These are phyloP conservation scores for Papilio aristodemus DNA, from an alignment of 1,140 invertebrate species.

Conservation along the genomic window DNA sequence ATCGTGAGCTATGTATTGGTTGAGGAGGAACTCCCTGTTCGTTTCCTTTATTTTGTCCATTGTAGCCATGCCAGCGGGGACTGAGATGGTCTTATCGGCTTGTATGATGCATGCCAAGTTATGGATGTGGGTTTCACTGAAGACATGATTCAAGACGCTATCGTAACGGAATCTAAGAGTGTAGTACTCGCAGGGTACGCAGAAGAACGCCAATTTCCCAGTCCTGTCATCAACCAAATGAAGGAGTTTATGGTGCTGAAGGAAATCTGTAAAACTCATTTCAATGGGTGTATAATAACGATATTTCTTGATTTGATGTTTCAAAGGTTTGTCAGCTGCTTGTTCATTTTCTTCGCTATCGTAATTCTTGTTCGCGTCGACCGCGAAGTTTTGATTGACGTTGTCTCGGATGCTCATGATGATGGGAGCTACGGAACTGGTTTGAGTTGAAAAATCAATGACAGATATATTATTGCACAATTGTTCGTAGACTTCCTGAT, in stretches of 20 bases:
- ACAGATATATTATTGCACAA: conserved; percentile 55
- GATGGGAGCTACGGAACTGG: conserved; percentile 70
- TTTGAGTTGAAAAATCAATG: conserved; percentile 64
- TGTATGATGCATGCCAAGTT: conserved; percentile 68
- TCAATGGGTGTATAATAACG: conserved; percentile 74
- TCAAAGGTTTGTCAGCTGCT: conserved; percentile 58
- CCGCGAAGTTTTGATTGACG: conserved; percentile 70
- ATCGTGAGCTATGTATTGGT: conserved; percentile 51
- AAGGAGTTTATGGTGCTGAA: conserved; percentile 67
- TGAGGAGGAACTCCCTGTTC: conserved; percentile 64
- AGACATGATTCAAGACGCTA: conserved; percentile 71
- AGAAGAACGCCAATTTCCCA: conserved; percentile 73
- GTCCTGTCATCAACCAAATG: conserved; percentile 71
- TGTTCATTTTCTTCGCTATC: conserved; percentile 71
- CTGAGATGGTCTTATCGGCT: conserved; percentile 64
- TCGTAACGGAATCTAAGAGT: conserved; percentile 72
- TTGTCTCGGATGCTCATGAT: conserved; percentile 77
- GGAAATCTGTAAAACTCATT: conserved; percentile 58
- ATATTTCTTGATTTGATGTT: conserved; percentile 69
- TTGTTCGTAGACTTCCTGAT: conserved; percentile 56
- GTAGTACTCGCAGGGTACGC: conserved; percentile 73
- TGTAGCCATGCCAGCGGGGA: conserved; percentile 47
- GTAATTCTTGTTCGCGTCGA: conserved; percentile 67
- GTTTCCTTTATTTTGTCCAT: conserved; percentile 65
- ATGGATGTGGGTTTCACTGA: conserved; percentile 68